Base-by-base conservation (phyloP, 2,113 vertebrate genomes). In the Gasterosteus aculeatus region DNA sequence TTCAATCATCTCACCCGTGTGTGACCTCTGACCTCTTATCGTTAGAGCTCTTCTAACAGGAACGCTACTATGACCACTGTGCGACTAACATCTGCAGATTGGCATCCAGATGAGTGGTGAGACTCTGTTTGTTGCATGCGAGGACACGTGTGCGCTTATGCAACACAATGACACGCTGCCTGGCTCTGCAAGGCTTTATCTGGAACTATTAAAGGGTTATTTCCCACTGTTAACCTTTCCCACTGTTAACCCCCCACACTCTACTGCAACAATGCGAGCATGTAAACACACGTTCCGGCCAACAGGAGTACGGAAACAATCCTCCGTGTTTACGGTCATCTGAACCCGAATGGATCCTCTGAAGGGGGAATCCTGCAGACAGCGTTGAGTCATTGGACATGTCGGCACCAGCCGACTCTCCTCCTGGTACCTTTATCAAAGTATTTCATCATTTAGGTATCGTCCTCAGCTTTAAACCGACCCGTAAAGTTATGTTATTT, bases 1-100 rank as follows among this genome's bases (percentile, higher is more conserved):
- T 7, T 41, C 7, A 9, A 5, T 38, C 7, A 7, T 38, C 5
- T 38, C 5, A 38, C 16, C 18, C 19, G 41, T 53, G 11, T 68
- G 57, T 62, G 53, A 22, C 38, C 78, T 77, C 31, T 64, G 38
- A 49, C 26, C 44, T 78, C 61, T 72, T 47, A 56, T 59, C 35
- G 77, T 68, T 47, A 76, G 72, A 61, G 29, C 65, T 71, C 73
- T 54, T 67, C 46, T 3, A 76, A 26, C 56, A 33, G 54, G 35
- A 67, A 69, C 70, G 65, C 35, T 7, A 38, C 35, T 38, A 38
- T 38, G 7, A 38, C 35, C 7, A 7, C 35, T 38, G 6, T 38
- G 6, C 1, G 35, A 38, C 35, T 38, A 77, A 80, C 84, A 57
- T 81, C 58, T 16, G 0, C 4, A 14, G 51, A 73, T 72, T 64